Evolutionary conservation across 23 tunicate species (phyloP).

Genomic region (Corella eumyota): DNA sequence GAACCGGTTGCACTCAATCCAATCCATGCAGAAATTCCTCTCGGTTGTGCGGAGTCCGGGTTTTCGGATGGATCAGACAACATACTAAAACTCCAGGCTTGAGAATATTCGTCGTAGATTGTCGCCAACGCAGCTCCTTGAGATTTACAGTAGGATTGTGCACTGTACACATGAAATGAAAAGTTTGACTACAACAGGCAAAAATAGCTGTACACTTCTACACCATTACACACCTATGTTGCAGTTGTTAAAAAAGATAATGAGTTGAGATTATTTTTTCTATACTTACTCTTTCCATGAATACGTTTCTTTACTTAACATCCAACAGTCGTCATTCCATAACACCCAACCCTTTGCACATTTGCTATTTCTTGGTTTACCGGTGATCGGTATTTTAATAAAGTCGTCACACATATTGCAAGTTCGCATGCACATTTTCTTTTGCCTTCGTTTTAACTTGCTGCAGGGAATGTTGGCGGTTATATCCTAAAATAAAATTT

Average conservation of each 20-base stretch:
- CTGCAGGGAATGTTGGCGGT: constrained; percentile 9
- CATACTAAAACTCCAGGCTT: constrained; percentile 63
- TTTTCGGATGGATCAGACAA: constrained; percentile 69
- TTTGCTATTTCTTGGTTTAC: constrained; percentile 1
- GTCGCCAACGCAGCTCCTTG: constrained; percentile 41
- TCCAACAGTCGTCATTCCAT: constrained; percentile 83
- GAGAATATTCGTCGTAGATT: constrained; percentile 53
- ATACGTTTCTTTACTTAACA: constrained; percentile 35
- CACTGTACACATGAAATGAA: constrained; percentile 16
- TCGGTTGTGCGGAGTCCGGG: constrained; percentile 38
- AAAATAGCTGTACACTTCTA: too few species aligned
- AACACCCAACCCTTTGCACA: constrained; percentile 64
- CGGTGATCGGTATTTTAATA: constrained; percentile 26
- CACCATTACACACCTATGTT: not conserved
- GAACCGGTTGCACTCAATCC: constrained; percentile 28
- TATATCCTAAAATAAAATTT: not conserved
- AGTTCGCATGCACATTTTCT: constrained; percentile 71
- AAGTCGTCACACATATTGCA: constrained; percentile 61
- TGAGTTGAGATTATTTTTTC: not conserved
- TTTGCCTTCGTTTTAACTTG: constrained; percentile 25
- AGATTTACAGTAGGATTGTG: constrained; percentile 23
- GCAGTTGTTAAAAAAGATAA: not conserved
- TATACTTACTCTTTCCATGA: constrained; percentile 71
- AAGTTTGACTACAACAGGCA: not conserved
- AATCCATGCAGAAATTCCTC: constrained; percentile 54